A percentile compares a stretch with the other conserved stretches of the same genome.
Evolutionary conservation across 2,113 vertebrate genomes (phyloP).

Genomic region (Eclectus roratus): DNA sequence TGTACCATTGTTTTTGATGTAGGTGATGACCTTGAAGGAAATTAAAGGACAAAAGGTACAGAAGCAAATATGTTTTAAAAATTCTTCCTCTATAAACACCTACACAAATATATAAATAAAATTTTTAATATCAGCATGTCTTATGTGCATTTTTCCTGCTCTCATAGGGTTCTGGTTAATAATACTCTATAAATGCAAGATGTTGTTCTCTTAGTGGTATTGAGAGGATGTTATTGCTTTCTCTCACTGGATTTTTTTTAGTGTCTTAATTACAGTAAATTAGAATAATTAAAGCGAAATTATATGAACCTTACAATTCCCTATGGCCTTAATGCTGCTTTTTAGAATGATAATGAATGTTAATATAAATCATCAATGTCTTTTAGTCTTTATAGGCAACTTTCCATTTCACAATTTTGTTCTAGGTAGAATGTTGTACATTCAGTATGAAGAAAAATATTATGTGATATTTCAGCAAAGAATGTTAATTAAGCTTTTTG

Average conservation of each 20-base stretch:
- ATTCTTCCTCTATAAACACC: neutral
- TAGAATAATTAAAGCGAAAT: constrained; percentile 70
- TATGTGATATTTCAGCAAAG: constrained; percentile 40
- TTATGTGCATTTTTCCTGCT: neutral
- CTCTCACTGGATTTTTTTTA: constrained; percentile 35
- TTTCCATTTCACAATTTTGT: constrained; percentile 47
- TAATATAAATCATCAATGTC: constrained; percentile 67
- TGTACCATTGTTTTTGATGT: neutral
- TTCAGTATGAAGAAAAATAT: neutral
- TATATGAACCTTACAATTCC: constrained; percentile 53
- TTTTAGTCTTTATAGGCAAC: constrained; percentile 32
- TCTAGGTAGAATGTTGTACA: constrained; percentile 31
- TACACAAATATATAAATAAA: neutral
- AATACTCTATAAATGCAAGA: constrained; percentile 2
- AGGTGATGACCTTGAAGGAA: neutral
- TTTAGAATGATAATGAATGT: constrained; percentile 64
- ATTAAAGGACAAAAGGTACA: neutral
- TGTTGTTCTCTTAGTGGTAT: neutral
- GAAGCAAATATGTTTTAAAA: neutral
- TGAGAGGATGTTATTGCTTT: constrained; percentile 56
- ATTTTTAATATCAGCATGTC: neutral
- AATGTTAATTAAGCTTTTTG: constrained; percentile 62
- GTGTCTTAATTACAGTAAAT: constrained; percentile 72
- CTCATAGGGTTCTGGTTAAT: constrained; percentile 23
- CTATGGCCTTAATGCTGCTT: constrained; percentile 50